A percentile compares a stretch with the other conserved stretches of the same genome.
phyloP scores from a whole-genome alignment of 2,113 vertebrate species.

The Otus sunia region DNA sequence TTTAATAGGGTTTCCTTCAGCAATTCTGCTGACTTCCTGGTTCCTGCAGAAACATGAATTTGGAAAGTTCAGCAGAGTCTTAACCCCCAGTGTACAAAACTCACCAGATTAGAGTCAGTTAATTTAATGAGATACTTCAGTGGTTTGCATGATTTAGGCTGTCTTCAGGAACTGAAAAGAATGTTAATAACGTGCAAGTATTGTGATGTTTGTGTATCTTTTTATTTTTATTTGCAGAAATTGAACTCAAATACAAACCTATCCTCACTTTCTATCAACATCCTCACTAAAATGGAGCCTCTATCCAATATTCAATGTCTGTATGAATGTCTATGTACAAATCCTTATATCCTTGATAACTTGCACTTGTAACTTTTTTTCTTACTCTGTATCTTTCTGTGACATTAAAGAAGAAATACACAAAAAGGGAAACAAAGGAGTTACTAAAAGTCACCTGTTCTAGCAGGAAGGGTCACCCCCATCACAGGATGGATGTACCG shows the following conservation, averaged over 20 bases:
- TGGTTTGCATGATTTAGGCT: slow-evolving; percentile 14
- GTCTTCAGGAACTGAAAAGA: slow-evolving; percentile 32
- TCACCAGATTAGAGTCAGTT: slow-evolving; percentile 16
- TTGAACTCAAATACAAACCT: not conserved
- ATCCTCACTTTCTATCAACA: not conserved
- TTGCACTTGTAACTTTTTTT: not conserved
- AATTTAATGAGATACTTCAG: slow-evolving; percentile 45
- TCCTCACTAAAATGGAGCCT: not conserved
- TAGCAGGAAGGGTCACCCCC: not conserved
- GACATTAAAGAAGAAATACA: not conserved
- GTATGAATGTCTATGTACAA: not conserved
- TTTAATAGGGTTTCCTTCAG: slow-evolving; percentile 34
- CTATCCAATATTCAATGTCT: not conserved
- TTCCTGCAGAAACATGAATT: not conserved
- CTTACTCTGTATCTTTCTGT: not conserved
- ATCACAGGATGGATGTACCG: not conserved
- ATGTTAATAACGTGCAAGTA: not conserved
- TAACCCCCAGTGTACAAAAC: not conserved
- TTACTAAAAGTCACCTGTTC: not conserved
- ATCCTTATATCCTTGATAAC: not conserved
- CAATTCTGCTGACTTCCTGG: not conserved
- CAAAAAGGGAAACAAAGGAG: not conserved
- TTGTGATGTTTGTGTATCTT: not conserved
- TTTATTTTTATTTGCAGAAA: slow-evolving; percentile 36
- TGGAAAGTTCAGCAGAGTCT: slow-evolving; percentile 3